Evolutionary conservation across 2,113 vertebrate species (phyloP).

Genomic region (Stomatorhinus ivindoensis): DNA sequence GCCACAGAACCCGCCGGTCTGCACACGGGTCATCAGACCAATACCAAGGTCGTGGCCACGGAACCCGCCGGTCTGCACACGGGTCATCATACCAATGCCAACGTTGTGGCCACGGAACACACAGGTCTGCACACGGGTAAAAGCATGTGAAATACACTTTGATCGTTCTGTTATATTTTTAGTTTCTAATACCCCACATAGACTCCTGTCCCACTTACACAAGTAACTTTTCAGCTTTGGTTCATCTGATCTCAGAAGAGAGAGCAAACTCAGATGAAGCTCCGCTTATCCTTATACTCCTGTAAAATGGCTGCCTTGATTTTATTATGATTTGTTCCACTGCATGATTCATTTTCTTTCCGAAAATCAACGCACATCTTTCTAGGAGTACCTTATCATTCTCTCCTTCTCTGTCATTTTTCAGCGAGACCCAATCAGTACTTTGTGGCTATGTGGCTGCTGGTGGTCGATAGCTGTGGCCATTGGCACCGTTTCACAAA

Average conservation of each 20-base stretch:
- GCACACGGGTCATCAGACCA: not conserved
- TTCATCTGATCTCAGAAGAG: not conserved
- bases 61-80: no score
- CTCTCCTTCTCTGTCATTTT: not conserved
- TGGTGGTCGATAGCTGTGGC: not conserved
- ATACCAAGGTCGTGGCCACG: no score
- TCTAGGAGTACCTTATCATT: not conserved
- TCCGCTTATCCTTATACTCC: not conserved
- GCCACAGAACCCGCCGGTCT: no score
- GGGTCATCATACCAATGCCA: not conserved
- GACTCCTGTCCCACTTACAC: not conserved
- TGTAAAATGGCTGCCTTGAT: not conserved
- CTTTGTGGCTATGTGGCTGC: not conserved
- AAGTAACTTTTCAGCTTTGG: not conserved
- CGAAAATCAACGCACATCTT: not conserved
- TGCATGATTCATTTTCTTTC: not conserved
- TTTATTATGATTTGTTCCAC: not conserved
- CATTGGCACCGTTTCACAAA: not conserved
- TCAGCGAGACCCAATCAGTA: not conserved
- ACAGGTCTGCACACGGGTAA: not conserved
- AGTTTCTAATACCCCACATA: not conserved
- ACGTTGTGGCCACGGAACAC: not conserved
- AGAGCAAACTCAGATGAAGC: not conserved
- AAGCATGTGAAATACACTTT: not conserved
- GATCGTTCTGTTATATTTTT: not conserved